phyloP scores from a whole-genome alignment of 2,113 vertebrate genomes.

The Diadophis punctatus region DNA sequence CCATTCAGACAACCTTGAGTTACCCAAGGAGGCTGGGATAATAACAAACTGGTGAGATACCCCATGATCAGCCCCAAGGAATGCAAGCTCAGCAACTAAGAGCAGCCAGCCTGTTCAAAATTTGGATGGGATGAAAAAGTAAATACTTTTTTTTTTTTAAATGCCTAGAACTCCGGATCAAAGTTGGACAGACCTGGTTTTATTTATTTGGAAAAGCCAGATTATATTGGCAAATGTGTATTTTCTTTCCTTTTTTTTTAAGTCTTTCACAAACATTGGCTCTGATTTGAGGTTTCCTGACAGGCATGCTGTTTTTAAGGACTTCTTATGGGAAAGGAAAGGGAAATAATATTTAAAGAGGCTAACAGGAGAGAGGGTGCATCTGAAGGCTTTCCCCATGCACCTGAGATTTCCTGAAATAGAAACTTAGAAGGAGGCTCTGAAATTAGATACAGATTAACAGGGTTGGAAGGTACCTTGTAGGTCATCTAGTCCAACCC shows the following conservation, averaged over 20 bases:
- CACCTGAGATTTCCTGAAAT: neutral
- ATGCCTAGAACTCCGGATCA: conserved; percentile 53
- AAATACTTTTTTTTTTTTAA: conserved; percentile 39
- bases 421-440: neutral
- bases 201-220: conserved; percentile 65
- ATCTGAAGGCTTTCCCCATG: fast-evolving
- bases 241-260: neutral
- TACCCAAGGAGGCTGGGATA: conserved; percentile 12
- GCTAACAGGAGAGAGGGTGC: neutral
- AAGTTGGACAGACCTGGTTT: conserved; percentile 33
- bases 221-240: conserved; percentile 68
- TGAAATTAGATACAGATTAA: no score
- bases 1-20: neutral
- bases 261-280: conserved; percentile 60
- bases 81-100: conserved; percentile 47
- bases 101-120: conserved; percentile 14
- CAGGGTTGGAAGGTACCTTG: no score
- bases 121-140: conserved; percentile 61
- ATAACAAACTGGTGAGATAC: conserved; percentile 52
- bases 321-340: conserved; percentile 26
- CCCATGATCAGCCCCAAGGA: conserved; percentile 45
- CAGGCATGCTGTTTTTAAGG: conserved; percentile 28
- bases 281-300: conserved; percentile 64
- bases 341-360: neutral
- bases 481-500: no score